A percentile compares a stretch with the other conserved stretches of the same genome.
Evolutionary conservation across 2,888 invertebrate species (phyloP).

Genomic region (Bombylius discolor): DNA sequence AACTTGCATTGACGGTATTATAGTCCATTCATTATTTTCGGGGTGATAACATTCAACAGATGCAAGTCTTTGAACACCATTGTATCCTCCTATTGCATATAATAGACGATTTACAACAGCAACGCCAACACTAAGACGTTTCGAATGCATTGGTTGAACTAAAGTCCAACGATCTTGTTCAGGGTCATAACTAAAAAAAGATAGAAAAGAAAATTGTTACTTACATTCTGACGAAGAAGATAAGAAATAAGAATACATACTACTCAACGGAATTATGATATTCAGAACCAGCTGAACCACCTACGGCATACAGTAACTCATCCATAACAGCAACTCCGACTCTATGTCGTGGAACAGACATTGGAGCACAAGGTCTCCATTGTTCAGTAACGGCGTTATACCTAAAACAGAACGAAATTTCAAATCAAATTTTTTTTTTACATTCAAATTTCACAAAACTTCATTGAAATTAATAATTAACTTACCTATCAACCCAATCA

Average conservation of each 20-base stretch:
- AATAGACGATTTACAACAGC: conserved; percentile 64
- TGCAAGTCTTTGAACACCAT: conserved; percentile 62
- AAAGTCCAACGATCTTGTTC: conserved; percentile 69
- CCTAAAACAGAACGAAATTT: conserved; percentile 22
- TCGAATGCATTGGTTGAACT: conserved; percentile 60
- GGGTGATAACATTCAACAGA: conserved; percentile 88
- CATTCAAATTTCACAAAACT: no score
- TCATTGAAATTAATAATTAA: no score
- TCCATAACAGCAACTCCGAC: conserved; percentile 92
- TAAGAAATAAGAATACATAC: conserved; percentile 37
- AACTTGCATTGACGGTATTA: conserved; percentile 62
- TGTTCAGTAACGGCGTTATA: conserved; percentile 76
- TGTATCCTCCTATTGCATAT: conserved; percentile 81
- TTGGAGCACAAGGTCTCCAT: conserved; percentile 77
- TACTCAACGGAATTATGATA: conserved; percentile 84
- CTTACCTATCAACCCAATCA: conserved; percentile 61
- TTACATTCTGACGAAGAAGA: background rate
- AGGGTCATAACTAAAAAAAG: conserved; percentile 61
- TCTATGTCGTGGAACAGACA: conserved; percentile 78
- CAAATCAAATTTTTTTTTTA: no score
- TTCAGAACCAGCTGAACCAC: conserved; percentile 74
- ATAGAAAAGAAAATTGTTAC: background rate
- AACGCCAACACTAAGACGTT: conserved; percentile 69
- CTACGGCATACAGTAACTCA: conserved; percentile 79
- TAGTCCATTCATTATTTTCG: conserved; percentile 79